Percentiles rank a stretch among this genome's conserved stretches.
phyloP scores from a whole-genome alignment of 2,888 invertebrate species.

The Machimus atricapillus region DNA sequence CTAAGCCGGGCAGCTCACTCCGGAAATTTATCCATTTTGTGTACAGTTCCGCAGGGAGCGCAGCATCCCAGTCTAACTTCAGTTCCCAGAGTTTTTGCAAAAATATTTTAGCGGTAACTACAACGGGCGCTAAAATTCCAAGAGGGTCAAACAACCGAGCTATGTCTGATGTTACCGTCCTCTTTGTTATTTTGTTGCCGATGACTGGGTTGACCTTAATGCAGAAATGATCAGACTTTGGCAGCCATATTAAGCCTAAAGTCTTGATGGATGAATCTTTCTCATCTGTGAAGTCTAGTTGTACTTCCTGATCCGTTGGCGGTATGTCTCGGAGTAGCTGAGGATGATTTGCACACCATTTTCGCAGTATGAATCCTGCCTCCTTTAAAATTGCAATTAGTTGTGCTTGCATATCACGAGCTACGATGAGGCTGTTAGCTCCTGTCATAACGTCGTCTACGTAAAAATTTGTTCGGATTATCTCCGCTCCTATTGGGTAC shows the following conservation, averaged over 20 bases:
- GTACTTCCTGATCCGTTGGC: background rate
- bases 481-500: background rate
- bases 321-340: conserved; percentile 2
- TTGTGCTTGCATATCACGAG: conserved; percentile 39
- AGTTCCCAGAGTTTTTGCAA: background rate
- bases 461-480: background rate
- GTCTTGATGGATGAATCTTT: conserved; percentile 10
- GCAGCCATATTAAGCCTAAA: conserved; percentile 41
- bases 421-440: conserved; percentile 11
- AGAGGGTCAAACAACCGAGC: conserved; percentile 6
- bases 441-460: too few species aligned
- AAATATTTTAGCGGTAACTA: background rate
- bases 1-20: background rate
- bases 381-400: conserved; percentile 18
- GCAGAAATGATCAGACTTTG: conserved; percentile 1
- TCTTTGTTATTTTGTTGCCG: background rate
- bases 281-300: background rate
- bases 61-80: background rate
- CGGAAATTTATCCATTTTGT: background rate
- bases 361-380: conserved; percentile 39
- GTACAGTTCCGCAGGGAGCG: background rate
- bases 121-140: background rate
- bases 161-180: background rate
- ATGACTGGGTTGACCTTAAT: background rate
- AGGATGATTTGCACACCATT: conserved; percentile 39